Base-by-base conservation (phyloP, 1,140 invertebrate genomes). In the Homarus americanus region DNA sequence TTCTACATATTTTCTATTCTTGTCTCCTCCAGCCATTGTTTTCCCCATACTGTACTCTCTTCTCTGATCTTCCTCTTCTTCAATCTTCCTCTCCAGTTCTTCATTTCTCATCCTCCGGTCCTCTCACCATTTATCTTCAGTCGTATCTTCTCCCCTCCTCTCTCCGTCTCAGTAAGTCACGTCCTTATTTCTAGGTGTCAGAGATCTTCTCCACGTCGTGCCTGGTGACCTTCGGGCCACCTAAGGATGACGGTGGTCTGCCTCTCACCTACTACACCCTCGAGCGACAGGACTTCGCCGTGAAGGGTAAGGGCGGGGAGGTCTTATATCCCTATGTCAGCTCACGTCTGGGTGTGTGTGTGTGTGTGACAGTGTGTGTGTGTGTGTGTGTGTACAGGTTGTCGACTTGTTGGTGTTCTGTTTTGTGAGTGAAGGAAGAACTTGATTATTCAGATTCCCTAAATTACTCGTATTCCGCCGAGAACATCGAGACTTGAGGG, bases 181-280 rank as follows among this genome's bases (percentile, higher is more conserved):
- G n/a, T 69, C 34, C 17, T 49, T 36, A 20, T 36, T 40, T 38
- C 32, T 97, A 98, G 93, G 97, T 99, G 0, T 96, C 96, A 1
- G 98, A 99, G 92, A 95, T 99, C 0, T 99, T 97, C 94, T 97
- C 98, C 93, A 97, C 97, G 87, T 97, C 97, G 28, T 99, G 98
- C 94, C 96, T 97, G 41, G 96, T 99, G 0, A 95, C 96, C 34
- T 99, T 99, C 97, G 98, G 99, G 93, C 95, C 96, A 85, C 97
- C 98, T 0, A 96, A 96, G 93, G 98, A 99, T 93, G 98, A 99
- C 94, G 99, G 99, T 93, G 98, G 98, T 75, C 95, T 97, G 80
- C 97, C 98, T 3, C 96, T 99, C 75, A 95, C 96, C 3, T 97
- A 99, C 94, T 99, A 99, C 94, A 94, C 98, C 20, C 96, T 99